Evolutionary conservation across 2,797 vertebrate genomes (phyloP).

Genomic region (Chrosomus eos): DNA sequence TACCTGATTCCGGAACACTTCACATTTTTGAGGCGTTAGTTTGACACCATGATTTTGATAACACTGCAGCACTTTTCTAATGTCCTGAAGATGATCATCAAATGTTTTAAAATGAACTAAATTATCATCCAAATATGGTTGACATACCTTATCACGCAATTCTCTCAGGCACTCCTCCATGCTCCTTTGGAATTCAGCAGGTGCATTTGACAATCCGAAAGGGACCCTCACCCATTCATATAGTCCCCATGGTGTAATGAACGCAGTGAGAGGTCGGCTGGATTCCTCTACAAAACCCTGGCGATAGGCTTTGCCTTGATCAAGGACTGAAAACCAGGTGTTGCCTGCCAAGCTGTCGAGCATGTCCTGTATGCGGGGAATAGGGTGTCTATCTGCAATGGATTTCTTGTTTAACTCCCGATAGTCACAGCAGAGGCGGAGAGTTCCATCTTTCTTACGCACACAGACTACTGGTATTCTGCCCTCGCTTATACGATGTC

Average conservation of each 20-base stretch:
- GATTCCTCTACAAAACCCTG: neutral
- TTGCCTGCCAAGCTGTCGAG: neutral
- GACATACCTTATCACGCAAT: neutral
- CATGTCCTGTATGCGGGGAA: neutral
- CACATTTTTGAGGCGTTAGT: neutral
- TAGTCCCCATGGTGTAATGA: neutral
- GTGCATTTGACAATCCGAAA: neutral
- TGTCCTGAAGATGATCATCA: neutral
- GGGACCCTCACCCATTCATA: neutral
- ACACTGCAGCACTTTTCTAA: neutral
- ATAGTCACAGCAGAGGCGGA: too few relatives aligned
- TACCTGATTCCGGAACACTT: neutral
- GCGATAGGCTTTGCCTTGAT: neutral
- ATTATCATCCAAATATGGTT: neutral
- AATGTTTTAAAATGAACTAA: neutral
- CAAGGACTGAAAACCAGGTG: neutral
- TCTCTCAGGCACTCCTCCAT: constrained; percentile 1
- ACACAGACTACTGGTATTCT: neutral
- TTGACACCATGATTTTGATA: neutral
- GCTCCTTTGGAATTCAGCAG: neutral
- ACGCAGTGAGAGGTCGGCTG: neutral
- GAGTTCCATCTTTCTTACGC: neutral
- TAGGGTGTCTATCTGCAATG: neutral
- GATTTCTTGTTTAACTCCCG: neutral
- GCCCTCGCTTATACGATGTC: too few relatives aligned